Evolutionary conservation across 2,888 invertebrate species (phyloP), one percentile per base, ranked within the genome.

Genomic region (Periphyllus acericola): DNA sequence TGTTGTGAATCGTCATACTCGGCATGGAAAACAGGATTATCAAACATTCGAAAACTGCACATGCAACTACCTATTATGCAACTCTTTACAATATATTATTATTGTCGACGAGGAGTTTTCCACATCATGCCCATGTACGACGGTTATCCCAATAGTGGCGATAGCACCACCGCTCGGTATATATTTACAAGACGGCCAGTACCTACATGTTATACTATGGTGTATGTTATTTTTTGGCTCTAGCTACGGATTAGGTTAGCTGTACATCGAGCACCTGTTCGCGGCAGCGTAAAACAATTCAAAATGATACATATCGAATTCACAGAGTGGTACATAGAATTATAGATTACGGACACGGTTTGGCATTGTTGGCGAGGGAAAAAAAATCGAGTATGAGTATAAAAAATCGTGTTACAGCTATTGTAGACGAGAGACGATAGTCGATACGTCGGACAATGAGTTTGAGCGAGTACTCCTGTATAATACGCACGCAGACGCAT

Each of bases 251-350:
- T 8, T 21, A 55, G 55, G 60, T 60, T n/a, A n/a, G n/a, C n/a
- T n/a, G n/a, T n/a, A n/a, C n/a, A 6, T 5, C 21, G 60, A 25
- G 21, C 25, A 21, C 4, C 25, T 60, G 60, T 9, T n/a, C n/a
- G n/a, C 60, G 3, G 6, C 6, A 4, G 0, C 21, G 25, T 55
- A 60, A 55, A 60, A 79, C 55, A 79, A 79, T 34, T 1, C 17
- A 60, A 79, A 14, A 60, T 55, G 55, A 79, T 34, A 79, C 55
- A 4, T 79, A 79, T 79, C 32, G 52, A 32, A 79, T 79, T 79
- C 55, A 78, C 32, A 11, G 52, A 79, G n/a, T n/a, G n/a, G n/a
- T n/a, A n/a, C n/a, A 55, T 34, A 34, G 52, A 32, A 79, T 79
- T 79, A 79, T 55, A 55, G 60, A 60, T 60, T 34, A 34, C 32